These are phyloP conservation scores for Montifringilla adamsi DNA, from an alignment of 2,113 vertebrate species.

Conservation along the genomic window DNA sequence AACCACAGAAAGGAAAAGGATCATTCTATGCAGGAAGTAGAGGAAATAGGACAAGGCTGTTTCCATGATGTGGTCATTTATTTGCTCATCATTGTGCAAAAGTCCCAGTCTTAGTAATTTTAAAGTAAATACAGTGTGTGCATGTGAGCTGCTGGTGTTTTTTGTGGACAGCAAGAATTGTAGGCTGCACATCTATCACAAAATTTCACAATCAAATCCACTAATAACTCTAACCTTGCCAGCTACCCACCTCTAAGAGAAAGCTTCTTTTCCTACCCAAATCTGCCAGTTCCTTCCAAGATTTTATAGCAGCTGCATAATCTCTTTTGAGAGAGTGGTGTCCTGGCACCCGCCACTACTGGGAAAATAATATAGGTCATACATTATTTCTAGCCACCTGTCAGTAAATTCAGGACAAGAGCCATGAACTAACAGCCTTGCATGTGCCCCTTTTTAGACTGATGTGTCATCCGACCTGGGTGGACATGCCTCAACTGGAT, in stretches of 20 bases:
- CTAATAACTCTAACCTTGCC: neutral
- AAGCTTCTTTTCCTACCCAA: neutral
- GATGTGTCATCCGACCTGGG: constrained; percentile 24
- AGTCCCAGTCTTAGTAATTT: neutral
- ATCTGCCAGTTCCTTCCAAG: neutral
- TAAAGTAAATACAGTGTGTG: neutral
- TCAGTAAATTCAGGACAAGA: constrained; percentile 27
- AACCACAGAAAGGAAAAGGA: neutral
- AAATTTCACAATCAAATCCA: neutral
- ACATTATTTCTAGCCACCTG: constrained; percentile 51
- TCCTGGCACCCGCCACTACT: neutral
- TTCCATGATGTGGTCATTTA: neutral
- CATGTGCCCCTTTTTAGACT: constrained; percentile 27
- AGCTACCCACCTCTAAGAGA: neutral
- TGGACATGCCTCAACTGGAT: constrained; percentile 22
- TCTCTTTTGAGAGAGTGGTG: neutral
- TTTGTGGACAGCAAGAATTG: neutral
- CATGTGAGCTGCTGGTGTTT: neutral
- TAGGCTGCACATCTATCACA: neutral
- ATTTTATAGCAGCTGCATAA: constrained; percentile 19
- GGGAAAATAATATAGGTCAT: constrained; percentile 25
- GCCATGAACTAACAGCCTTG: constrained; percentile 3
- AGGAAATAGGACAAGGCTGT: neutral
- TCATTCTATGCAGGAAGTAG: neutral
- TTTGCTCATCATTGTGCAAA: neutral